Percentiles rank a stretch among this genome's conserved stretches.
These are phyloP conservation scores for Dione juno DNA, from an alignment of 2,888 invertebrate species.

Conservation along the genomic window DNA sequence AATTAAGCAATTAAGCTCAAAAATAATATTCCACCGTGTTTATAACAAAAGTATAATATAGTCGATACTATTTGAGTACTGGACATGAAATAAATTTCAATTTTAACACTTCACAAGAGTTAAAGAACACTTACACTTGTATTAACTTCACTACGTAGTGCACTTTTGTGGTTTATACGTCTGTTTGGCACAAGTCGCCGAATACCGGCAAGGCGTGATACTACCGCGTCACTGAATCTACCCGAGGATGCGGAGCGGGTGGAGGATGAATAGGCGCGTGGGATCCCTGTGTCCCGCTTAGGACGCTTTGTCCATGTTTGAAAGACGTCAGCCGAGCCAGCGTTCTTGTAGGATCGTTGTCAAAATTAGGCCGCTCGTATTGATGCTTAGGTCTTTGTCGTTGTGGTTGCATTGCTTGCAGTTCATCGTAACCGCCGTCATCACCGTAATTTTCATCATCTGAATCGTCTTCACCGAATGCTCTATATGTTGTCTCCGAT, in stretches of 20 bases:
- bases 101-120: slow-evolving; percentile 52
- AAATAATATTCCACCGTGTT: slow-evolving; percentile 37
- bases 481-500: slow-evolving; percentile 74
- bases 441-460: slow-evolving; percentile 76
- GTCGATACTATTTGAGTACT: slow-evolving; percentile 34
- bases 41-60: slow-evolving; percentile 35
- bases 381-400: slow-evolving; percentile 72
- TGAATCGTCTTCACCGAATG: slow-evolving; percentile 75
- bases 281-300: slow-evolving; percentile 60
- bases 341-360: slow-evolving; percentile 69
- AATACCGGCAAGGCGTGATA: slow-evolving; percentile 81
- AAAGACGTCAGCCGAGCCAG: slow-evolving; percentile 75
- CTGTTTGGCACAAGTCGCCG: slow-evolving; percentile 83
- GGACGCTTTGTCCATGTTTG: slow-evolving; percentile 65
- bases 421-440: slow-evolving; percentile 74
- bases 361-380: slow-evolving; percentile 79
- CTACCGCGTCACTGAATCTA: slow-evolving; percentile 80
- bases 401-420: slow-evolving; percentile 75
- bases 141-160: slow-evolving; percentile 54
- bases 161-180: slow-evolving; percentile 72
- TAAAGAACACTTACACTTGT: slow-evolving; percentile 71
- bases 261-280: slow-evolving; percentile 69
- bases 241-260: slow-evolving; percentile 71
- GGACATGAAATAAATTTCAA: slow-evolving; percentile 31
- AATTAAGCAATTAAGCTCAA: slow-evolving; percentile 45